Base-by-base conservation (phyloP, 1,140 invertebrate genomes). In the Pseudomyrmex sp. region DNA sequence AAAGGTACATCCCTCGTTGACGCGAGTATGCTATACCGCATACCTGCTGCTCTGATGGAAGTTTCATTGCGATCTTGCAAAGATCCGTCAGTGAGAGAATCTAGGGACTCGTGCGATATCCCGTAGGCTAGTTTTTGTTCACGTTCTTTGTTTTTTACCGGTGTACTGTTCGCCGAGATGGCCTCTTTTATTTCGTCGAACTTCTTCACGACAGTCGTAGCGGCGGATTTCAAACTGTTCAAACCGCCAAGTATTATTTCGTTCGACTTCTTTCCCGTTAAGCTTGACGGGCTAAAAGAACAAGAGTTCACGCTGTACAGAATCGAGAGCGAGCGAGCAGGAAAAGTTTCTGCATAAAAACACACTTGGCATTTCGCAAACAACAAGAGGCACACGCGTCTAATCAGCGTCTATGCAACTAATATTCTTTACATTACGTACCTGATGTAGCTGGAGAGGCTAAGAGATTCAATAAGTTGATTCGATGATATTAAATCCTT, bases 151-250 rank as follows among this genome's bases (percentile, higher is more conserved):
- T 96, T 95, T 93, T 98, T 98, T 5, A 97, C 96, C 0, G 97
- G 97, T 35, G 97, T 98, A n/a, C 96, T 97, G 75, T 97, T 98
- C 0, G 97, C 96, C 4, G 97, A 97, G 84, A 99, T 98, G 12
- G 97, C 98, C 92, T 98, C 98, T 93, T 98, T 98, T 90, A 99
- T 97, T 93, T 98, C 98, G 90, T 98, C 98, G 82, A 98, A 97
- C 92, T 98, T 99, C 88, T 98, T 98, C 13, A 96, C 97, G 75
- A 98, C 96, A 56, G 97, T 97, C 20, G 96, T 98, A 2, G 98
- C 97, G 0, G 98, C 98, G 48, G 96, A 97, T 92, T 98, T 98
- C 18, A 98, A 95, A 90, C 97, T 98, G 91, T 97, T 98, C 20
- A 98, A 94, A 50, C 97, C 97, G 23, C 97, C 97, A 92, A 98